phyloP scores from a whole-genome alignment of 2,888 invertebrate genomes.

The Galerucella pusilla region DNA sequence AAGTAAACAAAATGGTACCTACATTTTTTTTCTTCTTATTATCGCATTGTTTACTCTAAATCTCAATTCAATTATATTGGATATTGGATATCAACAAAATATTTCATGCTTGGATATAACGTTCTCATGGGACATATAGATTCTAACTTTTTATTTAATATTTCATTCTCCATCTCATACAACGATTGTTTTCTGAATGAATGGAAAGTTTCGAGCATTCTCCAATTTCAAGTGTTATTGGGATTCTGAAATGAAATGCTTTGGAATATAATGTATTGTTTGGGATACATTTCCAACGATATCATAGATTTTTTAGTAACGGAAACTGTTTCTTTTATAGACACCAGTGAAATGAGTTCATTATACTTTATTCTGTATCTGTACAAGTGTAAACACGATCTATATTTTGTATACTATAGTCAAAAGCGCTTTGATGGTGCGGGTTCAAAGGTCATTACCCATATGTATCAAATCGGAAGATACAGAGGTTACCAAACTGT shows the following conservation, averaged over 20 bases:
- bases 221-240: neutral
- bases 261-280: neutral
- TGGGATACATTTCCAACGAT: no score
- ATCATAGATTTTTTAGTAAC: no score
- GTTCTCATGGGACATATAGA: neutral
- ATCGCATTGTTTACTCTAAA: neutral
- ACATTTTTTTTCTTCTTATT: neutral
- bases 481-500: no score
- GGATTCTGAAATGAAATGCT: neutral
- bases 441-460: no score
- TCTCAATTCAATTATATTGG: neutral
- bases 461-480: no score
- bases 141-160: neutral
- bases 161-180: neutral
- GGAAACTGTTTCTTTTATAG: no score
- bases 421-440: no score
- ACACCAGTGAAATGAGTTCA: no score
- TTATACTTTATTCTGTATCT: no score
- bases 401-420: no score
- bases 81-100: neutral
- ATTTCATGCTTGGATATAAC: neutral
- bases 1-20: no score
- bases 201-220: neutral
- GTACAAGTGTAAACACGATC: no score
- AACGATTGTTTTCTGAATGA: neutral